phyloP scores from a whole-genome alignment of 2,113 vertebrate species.

The Melanerpes aurifrons region DNA sequence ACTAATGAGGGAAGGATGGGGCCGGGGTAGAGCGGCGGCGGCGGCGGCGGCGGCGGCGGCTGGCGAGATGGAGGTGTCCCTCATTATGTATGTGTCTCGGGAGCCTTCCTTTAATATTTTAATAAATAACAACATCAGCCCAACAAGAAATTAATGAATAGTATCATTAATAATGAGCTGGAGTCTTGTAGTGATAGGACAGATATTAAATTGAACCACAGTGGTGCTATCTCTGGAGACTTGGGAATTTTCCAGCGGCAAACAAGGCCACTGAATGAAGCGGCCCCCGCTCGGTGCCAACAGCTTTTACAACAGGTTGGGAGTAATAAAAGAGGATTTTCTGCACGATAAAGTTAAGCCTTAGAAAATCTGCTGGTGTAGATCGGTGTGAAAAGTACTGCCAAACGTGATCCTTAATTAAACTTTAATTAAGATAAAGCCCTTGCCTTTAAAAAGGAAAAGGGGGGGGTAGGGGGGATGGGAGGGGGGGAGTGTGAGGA shows the following conservation, averaged over 20 bases:
- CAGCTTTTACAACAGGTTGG: slow-evolving; percentile 99
- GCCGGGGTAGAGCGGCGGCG: background rate
- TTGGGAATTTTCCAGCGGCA: slow-evolving; percentile 97
- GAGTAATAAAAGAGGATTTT: slow-evolving; percentile 99
- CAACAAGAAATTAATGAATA: slow-evolving; percentile 99
- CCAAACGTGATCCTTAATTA: slow-evolving; percentile 99
- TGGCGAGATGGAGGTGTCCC: slow-evolving; percentile 86
- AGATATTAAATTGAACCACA: slow-evolving; percentile 99
- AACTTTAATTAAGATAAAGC: slow-evolving; percentile 99
- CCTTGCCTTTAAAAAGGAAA: slow-evolving; percentile 77
- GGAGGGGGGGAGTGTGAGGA: too few relatives aligned
- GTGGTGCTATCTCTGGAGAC: slow-evolving; percentile 96
- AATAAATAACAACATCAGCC: slow-evolving; percentile 99
- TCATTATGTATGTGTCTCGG: slow-evolving; percentile 95
- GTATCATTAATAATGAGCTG: slow-evolving; percentile 99
- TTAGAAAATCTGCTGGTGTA: slow-evolving; percentile 99
- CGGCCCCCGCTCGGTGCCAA: slow-evolving; percentile 94
- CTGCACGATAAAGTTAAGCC: slow-evolving; percentile 99
- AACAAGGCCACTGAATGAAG: slow-evolving; percentile 97
- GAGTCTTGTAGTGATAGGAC: slow-evolving; percentile 96
- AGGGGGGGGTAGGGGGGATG: slow-evolving; percentile 76
- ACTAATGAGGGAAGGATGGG: slow-evolving; percentile 92
- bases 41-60: background rate
- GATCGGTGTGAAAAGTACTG: slow-evolving; percentile 99
- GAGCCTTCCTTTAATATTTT: slow-evolving; percentile 99